phyloP scores from a whole-genome alignment of 2,888 invertebrate species.

The Sepiola atlantica region DNA sequence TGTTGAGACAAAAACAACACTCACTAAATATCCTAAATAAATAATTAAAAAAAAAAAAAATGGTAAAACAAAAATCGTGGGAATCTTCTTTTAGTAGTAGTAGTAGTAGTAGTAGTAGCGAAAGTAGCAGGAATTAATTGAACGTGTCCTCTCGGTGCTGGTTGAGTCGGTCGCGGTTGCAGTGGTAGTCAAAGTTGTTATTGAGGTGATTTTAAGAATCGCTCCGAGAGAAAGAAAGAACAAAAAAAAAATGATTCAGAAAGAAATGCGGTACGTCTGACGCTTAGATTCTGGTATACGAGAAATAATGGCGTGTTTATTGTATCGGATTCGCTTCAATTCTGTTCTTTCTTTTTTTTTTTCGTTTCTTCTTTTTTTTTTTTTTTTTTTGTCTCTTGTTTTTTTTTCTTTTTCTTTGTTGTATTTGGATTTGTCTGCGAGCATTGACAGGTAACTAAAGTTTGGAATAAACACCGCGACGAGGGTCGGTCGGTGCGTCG shows the following conservation, averaged over 20 bases:
- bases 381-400: neutral
- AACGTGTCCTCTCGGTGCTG: neutral
- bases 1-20: neutral
- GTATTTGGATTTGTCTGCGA: neutral
- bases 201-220: neutral
- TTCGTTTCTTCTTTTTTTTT: neutral
- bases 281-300: neutral
- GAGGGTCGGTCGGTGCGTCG: too few relatives aligned
- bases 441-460: neutral
- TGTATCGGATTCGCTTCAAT: neutral
- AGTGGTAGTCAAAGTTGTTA: neutral
- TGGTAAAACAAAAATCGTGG: neutral
- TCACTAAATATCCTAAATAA: neutral
- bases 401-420: neutral
- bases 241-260: neutral
- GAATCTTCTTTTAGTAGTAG: neutral
- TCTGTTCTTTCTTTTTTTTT: neutral
- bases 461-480: neutral
- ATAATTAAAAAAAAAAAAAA: neutral
- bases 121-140: neutral
- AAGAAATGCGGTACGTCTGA: neutral
- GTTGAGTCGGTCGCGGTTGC: neutral
- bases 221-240: neutral
- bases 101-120: neutral
- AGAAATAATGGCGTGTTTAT: neutral